A percentile compares a stretch with the other conserved stretches of the same genome.
Conservation (phyloP, 2,888 invertebrate genomes). For the Onthophagus sagittarius region DNA sequence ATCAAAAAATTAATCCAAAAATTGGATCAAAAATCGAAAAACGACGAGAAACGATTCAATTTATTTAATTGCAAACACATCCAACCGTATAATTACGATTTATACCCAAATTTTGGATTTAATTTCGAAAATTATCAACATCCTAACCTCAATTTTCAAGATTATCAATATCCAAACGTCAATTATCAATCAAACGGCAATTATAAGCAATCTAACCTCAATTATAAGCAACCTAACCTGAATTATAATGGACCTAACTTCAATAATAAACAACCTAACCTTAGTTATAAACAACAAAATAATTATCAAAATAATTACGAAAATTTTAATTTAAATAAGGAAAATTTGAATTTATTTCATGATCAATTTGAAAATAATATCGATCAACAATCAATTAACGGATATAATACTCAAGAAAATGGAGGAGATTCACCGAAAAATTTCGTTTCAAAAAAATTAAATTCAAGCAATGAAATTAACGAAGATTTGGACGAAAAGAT, state of each 20-base stretch:
- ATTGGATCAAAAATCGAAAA: not conserved
- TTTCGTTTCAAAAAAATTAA: slow-evolving; percentile 39
- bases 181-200: not conserved
- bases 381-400: not conserved
- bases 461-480: slow-evolving; percentile 36
- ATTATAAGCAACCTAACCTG: not conserved
- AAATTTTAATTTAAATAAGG: not conserved
- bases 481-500: slow-evolving; percentile 33
- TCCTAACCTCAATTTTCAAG: not conserved
- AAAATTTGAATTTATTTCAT: not conserved
- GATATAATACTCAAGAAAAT: not conserved
- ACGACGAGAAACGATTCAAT: not conserved
- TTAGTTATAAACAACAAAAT: slow-evolving; percentile 3
- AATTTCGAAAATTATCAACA: not conserved
- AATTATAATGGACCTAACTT: not conserved
- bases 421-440: slow-evolving; percentile 29
- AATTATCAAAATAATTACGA: not conserved
- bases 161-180: not conserved
- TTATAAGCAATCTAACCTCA: not conserved
- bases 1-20: slow-evolving; percentile 5
- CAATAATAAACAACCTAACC: not conserved
- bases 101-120: not conserved
- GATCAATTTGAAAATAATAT: not conserved
- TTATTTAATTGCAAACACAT: slow-evolving; percentile 3
- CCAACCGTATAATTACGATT: not conserved